Percentiles rank a stretch among this genome's conserved stretches.
phyloP scores from a whole-genome alignment of 1,140 invertebrate species.

The Subanguina moxae region DNA sequence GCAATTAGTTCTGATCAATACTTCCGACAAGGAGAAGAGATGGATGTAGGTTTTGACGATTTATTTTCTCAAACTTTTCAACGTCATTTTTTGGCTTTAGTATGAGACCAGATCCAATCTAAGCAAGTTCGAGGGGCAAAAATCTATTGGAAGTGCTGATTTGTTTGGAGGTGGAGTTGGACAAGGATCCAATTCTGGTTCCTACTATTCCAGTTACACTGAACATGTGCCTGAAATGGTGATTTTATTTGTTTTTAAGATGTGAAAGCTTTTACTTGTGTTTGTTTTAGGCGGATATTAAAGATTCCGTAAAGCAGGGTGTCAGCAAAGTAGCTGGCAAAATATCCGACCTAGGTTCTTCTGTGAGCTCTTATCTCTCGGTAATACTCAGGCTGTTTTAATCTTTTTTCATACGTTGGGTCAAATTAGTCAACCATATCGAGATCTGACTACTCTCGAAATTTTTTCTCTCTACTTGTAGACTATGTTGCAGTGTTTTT shows the following conservation, averaged over 20 bases:
- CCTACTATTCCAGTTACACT: constrained; percentile 35
- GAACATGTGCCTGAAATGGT: constrained; percentile 70
- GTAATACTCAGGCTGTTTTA: constrained; percentile 6
- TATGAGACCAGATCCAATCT: constrained; percentile 70
- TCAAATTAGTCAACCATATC: too few relatives aligned
- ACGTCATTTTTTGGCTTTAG: constrained; percentile 39
- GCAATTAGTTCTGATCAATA: constrained; percentile 94
- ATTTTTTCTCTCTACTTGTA: too few relatives aligned
- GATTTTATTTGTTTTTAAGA: neutral
- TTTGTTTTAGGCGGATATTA: constrained; percentile 73
- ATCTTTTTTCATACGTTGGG: too few relatives aligned
- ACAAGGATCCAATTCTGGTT: constrained; percentile 15
- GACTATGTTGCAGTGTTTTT: too few relatives aligned
- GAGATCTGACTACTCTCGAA: too few relatives aligned
- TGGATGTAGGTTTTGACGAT: constrained; percentile 55
- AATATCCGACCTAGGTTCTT: constrained; percentile 86
- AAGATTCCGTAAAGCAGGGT: constrained; percentile 88
- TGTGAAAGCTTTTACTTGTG: neutral
- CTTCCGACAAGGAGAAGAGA: constrained; percentile 70
- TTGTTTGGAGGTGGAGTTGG: constrained; percentile 65
- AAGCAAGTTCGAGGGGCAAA: constrained; percentile 78
- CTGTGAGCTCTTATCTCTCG: constrained; percentile 34
- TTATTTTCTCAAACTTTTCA: neutral
- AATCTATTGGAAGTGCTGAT: constrained; percentile 90
- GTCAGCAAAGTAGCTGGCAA: constrained; percentile 92